Evolutionary conservation across 2,888 invertebrate species (phyloP), one percentile per base, ranked within the genome.

Genomic region (Rhamnusium bicolor): DNA sequence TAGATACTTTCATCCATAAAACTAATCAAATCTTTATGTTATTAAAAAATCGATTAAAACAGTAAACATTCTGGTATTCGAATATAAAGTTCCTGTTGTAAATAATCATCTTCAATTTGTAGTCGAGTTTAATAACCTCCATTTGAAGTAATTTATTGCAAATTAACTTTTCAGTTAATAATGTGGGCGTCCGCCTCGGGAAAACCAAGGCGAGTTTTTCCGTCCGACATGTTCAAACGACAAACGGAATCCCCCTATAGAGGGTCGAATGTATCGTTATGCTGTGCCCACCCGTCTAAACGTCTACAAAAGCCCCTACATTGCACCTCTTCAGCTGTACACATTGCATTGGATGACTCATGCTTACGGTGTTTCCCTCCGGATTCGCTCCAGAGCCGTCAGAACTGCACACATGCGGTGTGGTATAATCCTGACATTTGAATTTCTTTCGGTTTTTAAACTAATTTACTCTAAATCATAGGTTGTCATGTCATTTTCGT

Each of bases 221-320:
- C 46, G n/a, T 18, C 16, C 21, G 61, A 61, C 61, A 21, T n/a
- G 8, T 1, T 46, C 19, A 51, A 51, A 49, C 1, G 49, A 4
- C n/a, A 8, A 40, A 60, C 4, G 10, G 21, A 21, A 19, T 47
- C 21, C 24, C 47, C 61, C 46, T 21, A 21, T 14, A 7, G 4
- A 10, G 29, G 18, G 12, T 40, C 53, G 12, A n/a, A 65, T 65
- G 53, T 32, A 32, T 53, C 51, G 65, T 65, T 65, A 65, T 65
- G 65, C 19, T 19, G 32, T 29, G 14, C 32, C 53, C 24, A 14
- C 65, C 29, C 24, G 51, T 14, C 53, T 65, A 65, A 65, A 32
- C 32, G 53, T 53, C 53, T 32, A 53, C 65, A 65, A 65, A 65
- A 53, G 32, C 29, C 65, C 65, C 65, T 32, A 16, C 18, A 32